Evolutionary conservation across 2,888 invertebrate species (phyloP), one percentile per base, ranked within the genome.

Genomic region (Heliconius ismenius): DNA sequence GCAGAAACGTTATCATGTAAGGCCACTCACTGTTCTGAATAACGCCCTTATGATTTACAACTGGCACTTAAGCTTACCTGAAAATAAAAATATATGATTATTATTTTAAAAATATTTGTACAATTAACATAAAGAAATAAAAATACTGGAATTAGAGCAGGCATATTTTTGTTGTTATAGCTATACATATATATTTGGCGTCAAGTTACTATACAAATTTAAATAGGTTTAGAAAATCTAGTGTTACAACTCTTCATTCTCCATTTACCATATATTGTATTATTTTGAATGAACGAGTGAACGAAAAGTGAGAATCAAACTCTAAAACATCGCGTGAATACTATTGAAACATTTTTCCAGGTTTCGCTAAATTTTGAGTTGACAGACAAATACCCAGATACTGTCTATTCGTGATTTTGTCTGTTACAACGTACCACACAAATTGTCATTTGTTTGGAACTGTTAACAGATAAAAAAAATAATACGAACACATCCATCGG

Each of bases 1-100:
- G 72, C 72, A 72, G 26, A 69, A 69, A 28, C 69, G 49, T 49
- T 69, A 54, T 54, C 26, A 73, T 62, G 58, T 62, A 36, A 62
- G 26, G 49, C 58, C 73, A 73, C 73, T 73, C 21, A 73, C 62
- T 62, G 73, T 62, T 73, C 60, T 62, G 73, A 73, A 62, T 72
- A 28, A 73, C 60, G 54, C 54, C 60, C 73, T 73, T 39, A 62
- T 32, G 54, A 54, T 73, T 62, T 62, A 73, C 62, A 73, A 73
- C 26, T 36, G 62, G 60, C 10, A 39, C 62, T 62, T 62, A 36
- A 18, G 72, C 72, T 73, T 73, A 73, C 72, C 72, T 73, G 72
- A 36, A 73, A 73, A 73, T 60, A 60, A 73, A 73, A 73, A 73
- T 60, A 73, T n/a, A 60, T 18, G 9, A 49, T 70, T 21, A 73